Evolutionary conservation across 2,113 vertebrate species (phyloP).

Genomic region (Poicephalus meyeri): DNA sequence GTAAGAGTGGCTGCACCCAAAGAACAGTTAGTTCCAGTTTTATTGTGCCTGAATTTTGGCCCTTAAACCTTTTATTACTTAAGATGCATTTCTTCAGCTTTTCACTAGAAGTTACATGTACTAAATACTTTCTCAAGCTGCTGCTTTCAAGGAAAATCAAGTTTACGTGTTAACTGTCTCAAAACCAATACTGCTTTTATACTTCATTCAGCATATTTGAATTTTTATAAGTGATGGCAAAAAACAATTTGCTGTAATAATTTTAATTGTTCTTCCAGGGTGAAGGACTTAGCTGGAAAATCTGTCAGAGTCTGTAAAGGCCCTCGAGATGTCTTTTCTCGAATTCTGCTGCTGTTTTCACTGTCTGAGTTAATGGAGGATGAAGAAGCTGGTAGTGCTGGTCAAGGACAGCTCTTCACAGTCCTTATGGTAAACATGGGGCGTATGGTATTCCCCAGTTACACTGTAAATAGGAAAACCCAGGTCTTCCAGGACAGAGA

Average conservation of each 20-base stretch:
- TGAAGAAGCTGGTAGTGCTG: conserved; percentile 85
- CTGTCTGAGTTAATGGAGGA: conserved; percentile 86
- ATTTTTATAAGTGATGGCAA: neutral
- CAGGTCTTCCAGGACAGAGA: conserved; percentile 88
- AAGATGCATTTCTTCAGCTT: neutral
- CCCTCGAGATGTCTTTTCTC: conserved; percentile 87
- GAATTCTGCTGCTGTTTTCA: conserved; percentile 88
- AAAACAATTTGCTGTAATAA: fast-evolving
- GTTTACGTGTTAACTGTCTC: neutral
- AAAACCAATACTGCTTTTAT: neutral
- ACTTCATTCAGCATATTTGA: neutral
- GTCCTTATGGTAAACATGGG: conserved; percentile 89
- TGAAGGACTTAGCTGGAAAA: conserved; percentile 81
- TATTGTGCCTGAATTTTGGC: neutral
- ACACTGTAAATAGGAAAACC: conserved; percentile 78
- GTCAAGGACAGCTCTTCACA: conserved; percentile 87
- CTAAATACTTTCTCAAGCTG: neutral
- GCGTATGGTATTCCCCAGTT: conserved; percentile 84
- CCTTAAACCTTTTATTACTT: neutral
- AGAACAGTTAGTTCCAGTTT: neutral
- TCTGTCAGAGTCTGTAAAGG: conserved; percentile 79
- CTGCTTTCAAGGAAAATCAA: neutral
- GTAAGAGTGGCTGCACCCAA: neutral
- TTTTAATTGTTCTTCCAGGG: conserved; percentile 72
- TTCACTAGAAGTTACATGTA: neutral